Base-by-base conservation (phyloP, 2,113 vertebrate species). In the Corvus cornix region DNA sequence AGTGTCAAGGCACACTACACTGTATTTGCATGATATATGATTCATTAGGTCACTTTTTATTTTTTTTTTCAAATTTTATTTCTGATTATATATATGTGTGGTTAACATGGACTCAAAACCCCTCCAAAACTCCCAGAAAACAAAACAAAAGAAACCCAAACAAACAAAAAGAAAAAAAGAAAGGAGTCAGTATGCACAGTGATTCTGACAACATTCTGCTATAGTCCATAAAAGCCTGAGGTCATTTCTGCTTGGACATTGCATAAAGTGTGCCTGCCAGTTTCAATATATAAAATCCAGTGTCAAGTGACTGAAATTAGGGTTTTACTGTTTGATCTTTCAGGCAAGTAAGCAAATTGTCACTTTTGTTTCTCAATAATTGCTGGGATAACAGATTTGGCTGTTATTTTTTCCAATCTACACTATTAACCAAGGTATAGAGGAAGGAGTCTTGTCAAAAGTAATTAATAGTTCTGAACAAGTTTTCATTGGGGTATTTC, bases 341-440 rank as follows among this genome's bases (percentile, higher is more conserved):
- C 91, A 94, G 87, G 91, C 92, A 96, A 96, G 95, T 96, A 97
- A 97, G 96, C 95, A 97, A 96, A 97, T 93, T 96, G 96, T 97
- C 97, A 93, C 84, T 97, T 97, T 96, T 16, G 0, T 95, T 97
- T 96, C 87, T 60, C 86, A 82, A 18, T 97, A 96, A 97, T 96
- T 95, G 93, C 79, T 91, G 60, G 87, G 80, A 96, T 94, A 97
- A 93, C 93, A 91, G 81, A 95, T 89, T 75, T 93, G 87, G 59
- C 73, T 37, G 35, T 93, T 96, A 87, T 90, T 94, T 90, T 84
- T 91, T 90, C 80, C 75, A 79, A 11, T 78, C 92, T 90, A 58
- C 63, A 14, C 52, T 87, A 58, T 91, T 95, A 95, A 91, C 69
- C 48, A 89, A 94, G 82, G 67, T 91, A 68, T 49, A 49, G 79